Conservation (phyloP, 2,888 invertebrate genomes). For the Agrochola macilenta region DNA sequence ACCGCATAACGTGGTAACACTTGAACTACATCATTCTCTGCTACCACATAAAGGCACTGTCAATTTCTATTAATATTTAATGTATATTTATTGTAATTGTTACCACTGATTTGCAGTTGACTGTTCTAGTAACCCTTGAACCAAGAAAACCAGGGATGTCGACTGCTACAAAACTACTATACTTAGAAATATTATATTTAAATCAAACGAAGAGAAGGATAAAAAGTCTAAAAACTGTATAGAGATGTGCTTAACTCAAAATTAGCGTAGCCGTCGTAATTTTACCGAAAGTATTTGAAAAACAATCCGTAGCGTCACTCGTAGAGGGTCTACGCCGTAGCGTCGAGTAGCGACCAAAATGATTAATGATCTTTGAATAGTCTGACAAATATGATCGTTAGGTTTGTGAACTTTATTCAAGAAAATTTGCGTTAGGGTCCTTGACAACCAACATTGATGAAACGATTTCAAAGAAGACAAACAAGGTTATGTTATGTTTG, state of each 20-base stretch:
- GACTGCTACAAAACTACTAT: no score
- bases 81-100: no score
- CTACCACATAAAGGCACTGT: no score
- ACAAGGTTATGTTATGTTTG: not conserved
- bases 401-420: constrained; percentile 22
- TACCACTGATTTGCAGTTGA: no score
- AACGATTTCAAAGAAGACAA: not conserved
- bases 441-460: constrained; percentile 5
- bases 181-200: not conserved
- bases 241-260: not conserved
- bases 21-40: no score
- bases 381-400: constrained; percentile 16
- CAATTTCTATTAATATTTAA: no score
- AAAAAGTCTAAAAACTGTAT: not conserved
- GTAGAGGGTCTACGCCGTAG: constrained; percentile 46
- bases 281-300: not conserved
- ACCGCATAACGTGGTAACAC: no score
- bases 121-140: no score
- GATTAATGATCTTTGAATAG: constrained; percentile 30
- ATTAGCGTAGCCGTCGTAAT: constrained; percentile 1
- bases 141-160: no score
- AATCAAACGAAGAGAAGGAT: not conserved
- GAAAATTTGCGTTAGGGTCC: constrained; percentile 3
- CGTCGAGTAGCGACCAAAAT: constrained; percentile 26
- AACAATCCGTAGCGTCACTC: constrained; percentile 25